These are phyloP conservation scores for Sturnira hondurensis DNA, from an alignment of 2,113 vertebrate genomes.

Conservation along the genomic window DNA sequence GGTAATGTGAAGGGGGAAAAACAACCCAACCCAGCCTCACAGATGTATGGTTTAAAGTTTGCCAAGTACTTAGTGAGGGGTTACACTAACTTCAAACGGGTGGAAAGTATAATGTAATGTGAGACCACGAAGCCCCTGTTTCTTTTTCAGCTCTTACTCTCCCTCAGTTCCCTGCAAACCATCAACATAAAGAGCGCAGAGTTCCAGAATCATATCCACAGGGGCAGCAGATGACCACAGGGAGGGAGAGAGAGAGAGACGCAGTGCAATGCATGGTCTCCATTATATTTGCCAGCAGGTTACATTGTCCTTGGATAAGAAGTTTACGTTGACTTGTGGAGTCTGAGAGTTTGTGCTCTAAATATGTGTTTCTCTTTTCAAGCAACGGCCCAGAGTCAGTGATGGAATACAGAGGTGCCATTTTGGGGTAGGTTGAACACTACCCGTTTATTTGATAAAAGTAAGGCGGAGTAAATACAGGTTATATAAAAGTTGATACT, in stretches of 20 bases:
- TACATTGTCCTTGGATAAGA: not conserved
- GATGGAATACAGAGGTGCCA: not conserved
- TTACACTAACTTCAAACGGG: constrained; percentile 45
- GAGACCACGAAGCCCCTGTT: constrained; percentile 30
- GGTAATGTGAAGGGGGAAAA: constrained; percentile 17
- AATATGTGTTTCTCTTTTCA: not conserved
- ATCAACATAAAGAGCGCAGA: not conserved
- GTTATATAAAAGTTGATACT: not conserved
- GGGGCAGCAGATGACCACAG: not conserved
- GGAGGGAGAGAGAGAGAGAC: not conserved
- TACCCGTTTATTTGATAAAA: not conserved
- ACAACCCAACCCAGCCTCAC: not conserved
- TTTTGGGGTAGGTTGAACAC: not conserved
- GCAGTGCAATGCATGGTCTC: rapidly evolving
- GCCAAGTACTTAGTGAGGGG: constrained; percentile 53
- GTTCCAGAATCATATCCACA: not conserved
- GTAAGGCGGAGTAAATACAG: not conserved
- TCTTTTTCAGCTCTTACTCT: constrained; percentile 12
- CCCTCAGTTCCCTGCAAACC: not conserved
- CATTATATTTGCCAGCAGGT: not conserved
- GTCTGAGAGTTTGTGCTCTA: not conserved
- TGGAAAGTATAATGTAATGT: constrained; percentile 51
- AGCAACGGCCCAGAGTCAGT: not conserved
- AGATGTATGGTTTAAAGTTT: constrained; percentile 54
- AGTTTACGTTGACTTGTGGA: not conserved